These are phyloP conservation scores for Sceloporus tristichus DNA, from an alignment of 2,113 vertebrate species.

Conservation along the genomic window DNA sequence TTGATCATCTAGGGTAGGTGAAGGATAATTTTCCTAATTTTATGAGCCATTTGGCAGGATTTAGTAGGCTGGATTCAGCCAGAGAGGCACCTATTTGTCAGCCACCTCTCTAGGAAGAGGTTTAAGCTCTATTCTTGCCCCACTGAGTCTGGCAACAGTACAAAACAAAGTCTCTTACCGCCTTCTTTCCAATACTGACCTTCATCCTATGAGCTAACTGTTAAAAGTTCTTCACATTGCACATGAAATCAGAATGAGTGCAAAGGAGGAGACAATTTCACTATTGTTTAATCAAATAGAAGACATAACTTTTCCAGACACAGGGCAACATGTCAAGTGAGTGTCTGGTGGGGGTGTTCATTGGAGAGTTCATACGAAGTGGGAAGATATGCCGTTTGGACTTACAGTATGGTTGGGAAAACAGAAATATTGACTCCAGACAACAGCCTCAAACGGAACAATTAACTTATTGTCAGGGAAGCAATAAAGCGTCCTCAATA, in stretches of 20 bases:
- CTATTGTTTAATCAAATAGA: slow-evolving; percentile 70
- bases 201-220: not conserved
- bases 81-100: not conserved
- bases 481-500: slow-evolving; percentile 52
- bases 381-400: slow-evolving; percentile 72
- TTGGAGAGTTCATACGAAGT: slow-evolving; percentile 76
- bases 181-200: no score
- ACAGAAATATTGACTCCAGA: slow-evolving; percentile 73
- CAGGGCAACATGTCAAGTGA: slow-evolving; percentile 59
- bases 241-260: not conserved
- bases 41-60: not conserved
- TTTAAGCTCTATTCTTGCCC: not conserved
- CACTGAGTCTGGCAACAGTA: not conserved
- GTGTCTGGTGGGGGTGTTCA: slow-evolving; percentile 68
- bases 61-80: not conserved
- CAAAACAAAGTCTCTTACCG: not conserved
- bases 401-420: slow-evolving; percentile 73
- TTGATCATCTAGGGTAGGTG: not conserved
- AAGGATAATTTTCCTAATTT: not conserved
- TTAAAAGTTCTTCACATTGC: not conserved
- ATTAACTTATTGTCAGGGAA: slow-evolving; percentile 72
- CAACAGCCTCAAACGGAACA: slow-evolving; percentile 67
- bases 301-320: slow-evolving; percentile 75
- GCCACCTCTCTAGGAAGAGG: slow-evolving; percentile 14
- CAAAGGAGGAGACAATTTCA: slow-evolving; percentile 49